Evolutionary conservation across 2,797 vertebrate genomes (phyloP).

Genomic region (Acrossocheilus wenchowensis): DNA sequence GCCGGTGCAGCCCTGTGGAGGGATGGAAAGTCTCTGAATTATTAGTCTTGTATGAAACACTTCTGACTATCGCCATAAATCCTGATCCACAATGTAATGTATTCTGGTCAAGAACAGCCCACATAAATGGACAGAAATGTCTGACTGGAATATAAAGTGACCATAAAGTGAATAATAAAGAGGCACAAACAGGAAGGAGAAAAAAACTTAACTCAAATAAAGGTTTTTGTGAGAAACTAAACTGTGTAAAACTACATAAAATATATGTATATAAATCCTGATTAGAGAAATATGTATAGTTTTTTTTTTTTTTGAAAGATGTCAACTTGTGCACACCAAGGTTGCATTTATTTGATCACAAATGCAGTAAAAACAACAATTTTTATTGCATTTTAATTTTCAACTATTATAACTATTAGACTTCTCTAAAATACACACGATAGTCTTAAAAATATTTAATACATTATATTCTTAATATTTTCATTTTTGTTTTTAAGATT

Average conservation of each 20-base stretch:
- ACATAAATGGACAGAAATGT: not conserved
- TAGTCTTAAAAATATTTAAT: not conserved
- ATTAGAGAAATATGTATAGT: not conserved
- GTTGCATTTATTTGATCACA: not conserved
- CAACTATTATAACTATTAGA: not conserved
- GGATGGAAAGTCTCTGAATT: slow-evolving; percentile 9
- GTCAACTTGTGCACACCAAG: not conserved
- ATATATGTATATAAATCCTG: not conserved
- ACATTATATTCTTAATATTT: not conserved
- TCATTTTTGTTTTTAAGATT: not conserved
- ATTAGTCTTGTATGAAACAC: not conserved
- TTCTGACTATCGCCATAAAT: not conserved
- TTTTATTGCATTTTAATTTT: not conserved
- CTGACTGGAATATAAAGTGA: not conserved
- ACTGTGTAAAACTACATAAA: too few relatives aligned
- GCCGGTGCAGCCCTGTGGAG: slow-evolving; percentile 83
- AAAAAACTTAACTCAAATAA: not conserved
- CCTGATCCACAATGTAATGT: not conserved
- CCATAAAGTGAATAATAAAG: not conserved
- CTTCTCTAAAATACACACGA: not conserved
- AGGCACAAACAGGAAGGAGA: not conserved
- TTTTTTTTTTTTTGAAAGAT: not conserved
- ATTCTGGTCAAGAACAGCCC: not conserved
- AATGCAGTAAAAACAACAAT: not conserved
- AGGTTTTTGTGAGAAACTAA: not conserved